Evolutionary conservation across 1,140 invertebrate genomes (phyloP).

Genomic region (Adoxophyes honmai): DNA sequence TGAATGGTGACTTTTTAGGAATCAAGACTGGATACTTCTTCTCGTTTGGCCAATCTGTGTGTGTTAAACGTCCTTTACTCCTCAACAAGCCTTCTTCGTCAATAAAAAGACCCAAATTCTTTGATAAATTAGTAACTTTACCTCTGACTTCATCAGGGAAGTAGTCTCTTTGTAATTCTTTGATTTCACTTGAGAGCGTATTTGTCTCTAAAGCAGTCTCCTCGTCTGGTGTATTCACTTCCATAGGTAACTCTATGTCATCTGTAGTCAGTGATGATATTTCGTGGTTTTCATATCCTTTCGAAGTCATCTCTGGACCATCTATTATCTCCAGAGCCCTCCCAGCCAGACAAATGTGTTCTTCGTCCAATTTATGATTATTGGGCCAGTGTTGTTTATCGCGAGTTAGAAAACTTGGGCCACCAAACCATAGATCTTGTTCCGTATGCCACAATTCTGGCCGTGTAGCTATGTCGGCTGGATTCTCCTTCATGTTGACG

Average conservation of each 20-base stretch:
- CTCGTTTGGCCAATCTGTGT: constrained; percentile 1
- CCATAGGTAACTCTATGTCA: not conserved
- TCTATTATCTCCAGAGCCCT: constrained; percentile 4
- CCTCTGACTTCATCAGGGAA: not conserved
- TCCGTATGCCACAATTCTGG: not conserved
- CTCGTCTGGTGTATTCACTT: too few relatives aligned
- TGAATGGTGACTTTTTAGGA: constrained; percentile 5
- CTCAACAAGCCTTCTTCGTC: constrained; percentile 6
- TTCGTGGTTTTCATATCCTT: constrained; percentile 2
- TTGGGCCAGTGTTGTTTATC: not conserved
- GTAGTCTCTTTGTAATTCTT: not conserved
- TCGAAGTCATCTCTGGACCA: constrained; percentile 2
- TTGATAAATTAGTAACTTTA: not conserved
- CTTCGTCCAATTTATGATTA: not conserved
- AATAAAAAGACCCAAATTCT: not conserved
- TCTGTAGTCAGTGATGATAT: not conserved
- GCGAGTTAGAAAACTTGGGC: not conserved
- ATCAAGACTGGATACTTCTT: constrained; percentile 16
- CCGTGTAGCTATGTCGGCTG: constrained; percentile 15
- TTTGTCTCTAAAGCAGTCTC: not conserved
- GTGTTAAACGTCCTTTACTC: constrained; percentile 3
- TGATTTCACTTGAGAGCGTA: not conserved
- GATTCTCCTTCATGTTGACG: not conserved
- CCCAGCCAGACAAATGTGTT: not conserved
- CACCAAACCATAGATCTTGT: constrained; percentile 7